A percentile compares a stretch with the other conserved stretches of the same genome.
These are phyloP conservation scores for Stichopus chloronotus DNA, from an alignment of 35 echinoderm and acorn worm species.

Conservation along the genomic window DNA sequence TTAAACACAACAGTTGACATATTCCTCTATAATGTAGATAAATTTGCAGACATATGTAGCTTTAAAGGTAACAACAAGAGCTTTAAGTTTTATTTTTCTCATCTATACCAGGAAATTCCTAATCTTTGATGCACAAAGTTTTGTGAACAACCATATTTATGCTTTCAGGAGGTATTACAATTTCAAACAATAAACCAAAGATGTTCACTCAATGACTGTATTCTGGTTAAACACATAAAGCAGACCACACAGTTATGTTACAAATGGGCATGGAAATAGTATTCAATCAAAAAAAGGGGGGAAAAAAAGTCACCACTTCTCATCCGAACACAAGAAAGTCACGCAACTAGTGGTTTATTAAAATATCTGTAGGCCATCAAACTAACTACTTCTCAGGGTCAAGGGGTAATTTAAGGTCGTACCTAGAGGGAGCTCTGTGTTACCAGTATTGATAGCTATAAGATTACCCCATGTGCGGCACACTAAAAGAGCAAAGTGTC, in stretches of 20 bases:
- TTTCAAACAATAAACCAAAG: no score
- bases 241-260: not conserved
- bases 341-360: conserved; percentile 44
- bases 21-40: no score
- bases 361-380: conserved; percentile 48
- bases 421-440: not conserved
- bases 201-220: no score
- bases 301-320: not conserved
- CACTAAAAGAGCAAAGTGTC: not conserved
- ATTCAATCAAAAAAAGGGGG: not conserved
- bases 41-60: no score
- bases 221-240: no score
- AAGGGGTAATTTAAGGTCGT: conserved; percentile 32
- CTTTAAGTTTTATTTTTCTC: no score
- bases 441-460: not conserved
- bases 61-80: no score
- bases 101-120: no score
- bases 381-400: conserved; percentile 31
- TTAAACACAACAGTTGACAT: no score
- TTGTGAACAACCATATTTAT: no score
- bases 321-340: not conserved
- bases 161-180: no score
- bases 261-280: not conserved
- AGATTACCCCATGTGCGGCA: not conserved
- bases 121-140: no score